Evolutionary conservation across 2,888 invertebrate species (phyloP), one percentile per base, ranked within the genome.

Genomic region (Agrilus mali): DNA sequence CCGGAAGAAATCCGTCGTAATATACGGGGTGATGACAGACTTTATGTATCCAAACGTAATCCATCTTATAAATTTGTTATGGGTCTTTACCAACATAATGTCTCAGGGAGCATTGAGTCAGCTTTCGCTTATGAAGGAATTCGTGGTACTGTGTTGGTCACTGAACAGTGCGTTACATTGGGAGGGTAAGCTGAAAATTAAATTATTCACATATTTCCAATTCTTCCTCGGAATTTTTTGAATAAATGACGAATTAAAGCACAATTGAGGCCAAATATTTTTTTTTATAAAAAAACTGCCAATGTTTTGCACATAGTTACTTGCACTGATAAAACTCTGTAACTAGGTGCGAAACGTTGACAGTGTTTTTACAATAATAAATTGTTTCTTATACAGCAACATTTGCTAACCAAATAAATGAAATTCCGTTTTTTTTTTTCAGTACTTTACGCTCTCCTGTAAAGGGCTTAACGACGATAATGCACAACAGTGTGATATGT

Each of bases 1-100:
- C 74, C 77, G 8, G 92, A 82, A 41, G 97, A 98, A 70, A 79
- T 84, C 77, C 75, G 74, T 50, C 78, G 97, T 42, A 97, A 98
- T 69, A 72, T 83, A 42, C 75, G 82, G 47, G 96, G 97, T 2
- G 80, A 86, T 61, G 93, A 95, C 66, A 74, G 86, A n/a, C 69
- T 97, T 31, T 98, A 96, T 69, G 77, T 97, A 17, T 77, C 81
- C 1, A 69, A 75, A 0, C 72, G 72, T 14, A 89, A 90, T 67
- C 64, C 70, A 3, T 78, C 82, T 33, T 89, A 80, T 64, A 71
- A 74, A 41, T 78, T 79, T 58, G 61, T 94, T 35, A 73, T 74
- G 43, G 80, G 77, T 5, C 68, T 94, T 16, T 88, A 87, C 65
- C 67, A 69, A 36, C 76, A 78, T 43, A 59, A 67, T 31, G 60